Percentiles rank a stretch among this genome's conserved stretches.
phyloP scores from a whole-genome alignment of 1,140 invertebrate genomes.

The Pogonus chalceus region DNA sequence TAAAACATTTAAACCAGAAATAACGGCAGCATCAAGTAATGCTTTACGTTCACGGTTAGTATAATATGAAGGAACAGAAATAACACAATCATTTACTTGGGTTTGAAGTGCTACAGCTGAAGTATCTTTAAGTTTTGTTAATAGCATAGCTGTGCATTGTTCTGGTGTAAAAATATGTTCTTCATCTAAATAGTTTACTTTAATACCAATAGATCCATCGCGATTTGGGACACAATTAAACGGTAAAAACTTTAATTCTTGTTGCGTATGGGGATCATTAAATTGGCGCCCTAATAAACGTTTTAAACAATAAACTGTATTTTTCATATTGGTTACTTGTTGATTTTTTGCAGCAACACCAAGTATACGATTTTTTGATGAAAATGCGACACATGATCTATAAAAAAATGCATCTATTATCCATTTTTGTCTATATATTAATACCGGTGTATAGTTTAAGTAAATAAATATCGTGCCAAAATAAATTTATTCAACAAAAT shows the following conservation, averaged over 20 bases:
- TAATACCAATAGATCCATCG: slow-evolving; percentile 68
- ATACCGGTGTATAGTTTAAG: too few relatives aligned
- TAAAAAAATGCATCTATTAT: too few relatives aligned
- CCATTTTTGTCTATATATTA: too few relatives aligned
- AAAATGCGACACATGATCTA: slow-evolving; percentile 93
- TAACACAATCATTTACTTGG: slow-evolving; percentile 93
- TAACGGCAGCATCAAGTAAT: slow-evolving; percentile 77
- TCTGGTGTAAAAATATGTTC: slow-evolving; percentile 82
- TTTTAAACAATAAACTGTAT: slow-evolving; percentile 91
- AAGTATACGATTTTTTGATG: slow-evolving; percentile 80
- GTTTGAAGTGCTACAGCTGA: slow-evolving; percentile 78
- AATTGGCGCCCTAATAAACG: slow-evolving; percentile 78
- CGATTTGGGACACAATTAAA: slow-evolving; percentile 58
- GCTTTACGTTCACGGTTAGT: slow-evolving; percentile 89
- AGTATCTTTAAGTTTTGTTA: slow-evolving; percentile 93
- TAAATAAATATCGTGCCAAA: too few relatives aligned
- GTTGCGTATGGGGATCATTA: slow-evolving; percentile 76
- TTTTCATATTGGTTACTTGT: slow-evolving; percentile 93
- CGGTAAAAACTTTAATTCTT: slow-evolving; percentile 65
- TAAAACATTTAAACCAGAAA: slow-evolving; percentile 81
- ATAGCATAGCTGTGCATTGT: slow-evolving; percentile 93
- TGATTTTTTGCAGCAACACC: slow-evolving; percentile 96
- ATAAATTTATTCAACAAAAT: too few relatives aligned
- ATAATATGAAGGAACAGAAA: slow-evolving; percentile 90
- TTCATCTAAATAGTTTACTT: slow-evolving; percentile 76